Percentiles rank a stretch among this genome's conserved stretches.
Conservation (phyloP, 2,888 invertebrate species). For the Philereme vetulata region DNA sequence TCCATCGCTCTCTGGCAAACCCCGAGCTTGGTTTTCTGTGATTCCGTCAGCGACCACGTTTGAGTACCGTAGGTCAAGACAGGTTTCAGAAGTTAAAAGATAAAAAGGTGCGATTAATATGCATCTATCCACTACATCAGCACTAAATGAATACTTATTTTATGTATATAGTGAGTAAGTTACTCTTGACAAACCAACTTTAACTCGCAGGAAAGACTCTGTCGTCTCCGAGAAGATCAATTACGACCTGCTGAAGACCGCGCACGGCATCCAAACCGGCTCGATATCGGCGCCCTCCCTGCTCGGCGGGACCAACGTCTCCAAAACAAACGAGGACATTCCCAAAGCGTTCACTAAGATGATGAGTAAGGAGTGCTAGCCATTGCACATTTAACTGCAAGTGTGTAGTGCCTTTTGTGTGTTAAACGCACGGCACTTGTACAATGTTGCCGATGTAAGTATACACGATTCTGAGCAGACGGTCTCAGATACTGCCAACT, state of each 20-base stretch:
- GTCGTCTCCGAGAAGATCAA: constrained; percentile 93
- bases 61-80: no score
- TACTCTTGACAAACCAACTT: constrained; percentile 1
- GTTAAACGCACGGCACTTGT: constrained; percentile 37
- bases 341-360: constrained; percentile 89
- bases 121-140: no score
- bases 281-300: constrained; percentile 88
- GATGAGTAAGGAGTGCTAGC: constrained; percentile 76
- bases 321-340: constrained; percentile 93
- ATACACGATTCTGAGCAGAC: constrained; percentile 3
- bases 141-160: no score
- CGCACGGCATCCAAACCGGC: constrained; percentile 89
- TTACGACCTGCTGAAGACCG: constrained; percentile 93
- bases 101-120: no score
- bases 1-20: no score
- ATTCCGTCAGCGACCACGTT: no score
- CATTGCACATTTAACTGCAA: constrained; percentile 39
- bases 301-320: constrained; percentile 87
- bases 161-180: no score
- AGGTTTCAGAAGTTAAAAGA: no score
- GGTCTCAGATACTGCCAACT: not conserved
- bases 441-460: constrained; percentile 23
- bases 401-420: constrained; percentile 42
- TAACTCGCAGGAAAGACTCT: constrained; percentile 90
- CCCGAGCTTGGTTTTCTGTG: no score